These are phyloP conservation scores for Oegoconia quadripuncta DNA, from an alignment of 2,888 invertebrate species.

Conservation along the genomic window DNA sequence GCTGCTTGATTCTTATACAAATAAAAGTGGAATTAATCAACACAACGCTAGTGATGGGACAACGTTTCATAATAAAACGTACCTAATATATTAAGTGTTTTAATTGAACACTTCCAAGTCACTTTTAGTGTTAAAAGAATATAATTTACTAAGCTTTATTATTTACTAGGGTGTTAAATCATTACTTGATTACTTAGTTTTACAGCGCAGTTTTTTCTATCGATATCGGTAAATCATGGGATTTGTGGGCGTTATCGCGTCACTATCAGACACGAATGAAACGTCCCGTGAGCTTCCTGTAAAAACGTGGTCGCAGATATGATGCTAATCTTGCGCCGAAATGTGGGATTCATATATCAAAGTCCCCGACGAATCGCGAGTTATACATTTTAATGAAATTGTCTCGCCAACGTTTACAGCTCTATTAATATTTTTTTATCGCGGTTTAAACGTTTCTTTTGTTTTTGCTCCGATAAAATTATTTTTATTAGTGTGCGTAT, in stretches of 20 bases:
- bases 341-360: constrained; percentile 60
- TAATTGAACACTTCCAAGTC: too few relatives aligned
- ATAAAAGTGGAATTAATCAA: constrained; percentile 76
- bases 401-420: constrained; percentile 37
- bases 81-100: too few relatives aligned
- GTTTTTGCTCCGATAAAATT: constrained; percentile 60
- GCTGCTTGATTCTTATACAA: constrained; percentile 70
- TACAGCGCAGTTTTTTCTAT: too few relatives aligned
- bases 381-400: constrained; percentile 31
- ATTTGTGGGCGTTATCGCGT: constrained; percentile 23
- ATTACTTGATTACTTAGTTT: too few relatives aligned
- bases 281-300: constrained; percentile 43
- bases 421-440: constrained; percentile 69
- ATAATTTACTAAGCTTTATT: too few relatives aligned
- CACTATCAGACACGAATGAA: constrained; percentile 47
- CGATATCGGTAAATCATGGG: too few relatives aligned
- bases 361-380: constrained; percentile 30
- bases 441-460: constrained; percentile 63
- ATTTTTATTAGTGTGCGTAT: constrained; percentile 38
- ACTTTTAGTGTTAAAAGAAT: too few relatives aligned
- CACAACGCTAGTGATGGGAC: constrained; percentile 53
- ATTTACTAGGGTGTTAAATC: too few relatives aligned
- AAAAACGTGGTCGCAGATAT: constrained; percentile 41
- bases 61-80: neutral
- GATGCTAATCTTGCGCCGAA: constrained; percentile 60